phyloP scores from a whole-genome alignment of 2,113 vertebrate genomes.

The Vidua macroura region DNA sequence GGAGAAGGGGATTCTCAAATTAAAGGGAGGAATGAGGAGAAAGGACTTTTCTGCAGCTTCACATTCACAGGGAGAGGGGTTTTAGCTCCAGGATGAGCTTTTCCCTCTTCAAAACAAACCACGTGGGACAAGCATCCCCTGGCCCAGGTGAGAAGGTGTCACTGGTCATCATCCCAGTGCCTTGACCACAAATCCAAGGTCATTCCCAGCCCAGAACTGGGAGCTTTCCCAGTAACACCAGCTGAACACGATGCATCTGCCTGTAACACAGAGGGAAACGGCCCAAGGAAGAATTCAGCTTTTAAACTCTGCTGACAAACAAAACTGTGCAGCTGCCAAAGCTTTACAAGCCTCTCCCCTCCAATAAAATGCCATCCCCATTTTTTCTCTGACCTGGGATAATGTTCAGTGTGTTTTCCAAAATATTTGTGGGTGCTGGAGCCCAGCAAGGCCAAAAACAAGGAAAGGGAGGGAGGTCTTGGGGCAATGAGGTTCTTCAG shows the following conservation, averaged over 20 bases:
- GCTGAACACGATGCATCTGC: rapidly evolving
- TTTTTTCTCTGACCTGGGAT: neutral
- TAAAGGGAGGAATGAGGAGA: neutral
- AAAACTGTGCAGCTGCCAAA: neutral
- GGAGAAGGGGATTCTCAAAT: neutral
- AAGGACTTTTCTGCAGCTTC: neutral
- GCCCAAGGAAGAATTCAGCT: neutral
- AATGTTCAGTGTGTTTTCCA: rapidly evolving
- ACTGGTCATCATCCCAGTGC: rapidly evolving
- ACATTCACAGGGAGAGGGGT: rapidly evolving
- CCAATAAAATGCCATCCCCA: neutral
- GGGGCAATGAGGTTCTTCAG: neutral
- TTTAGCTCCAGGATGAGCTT: neutral
- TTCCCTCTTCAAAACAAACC: neutral
- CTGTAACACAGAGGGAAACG: neutral
- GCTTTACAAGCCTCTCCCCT: neutral
- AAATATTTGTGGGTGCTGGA: neutral
- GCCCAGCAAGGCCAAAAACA: neutral
- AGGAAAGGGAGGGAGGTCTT: neutral
- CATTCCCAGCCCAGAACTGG: neutral
- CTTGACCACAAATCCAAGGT: rapidly evolving
- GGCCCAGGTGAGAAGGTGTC: neutral
- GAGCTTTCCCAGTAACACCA: neutral
- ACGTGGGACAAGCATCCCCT: rapidly evolving
- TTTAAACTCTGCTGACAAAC: neutral